Percentiles rank a stretch among this genome's conserved stretches.
phyloP scores from a whole-genome alignment of 1,140 invertebrate species.

The Panagrolaimus sp. region DNA sequence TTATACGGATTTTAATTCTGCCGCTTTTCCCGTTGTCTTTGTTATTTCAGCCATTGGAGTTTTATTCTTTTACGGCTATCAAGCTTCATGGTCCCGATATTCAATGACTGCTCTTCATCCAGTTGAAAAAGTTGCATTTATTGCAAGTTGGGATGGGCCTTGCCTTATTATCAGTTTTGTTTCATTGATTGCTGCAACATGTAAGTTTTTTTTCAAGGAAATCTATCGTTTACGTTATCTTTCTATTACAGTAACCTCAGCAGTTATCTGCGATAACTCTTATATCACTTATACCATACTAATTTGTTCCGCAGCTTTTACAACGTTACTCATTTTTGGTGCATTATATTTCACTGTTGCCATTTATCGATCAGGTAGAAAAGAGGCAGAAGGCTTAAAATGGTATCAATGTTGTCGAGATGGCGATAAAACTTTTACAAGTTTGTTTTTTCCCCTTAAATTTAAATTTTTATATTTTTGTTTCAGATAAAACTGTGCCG shows the following conservation, averaged over 20 bases:
- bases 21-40: conserved; percentile 28
- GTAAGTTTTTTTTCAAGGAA: conserved; percentile 20
- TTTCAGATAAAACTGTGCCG: conserved; percentile 31
- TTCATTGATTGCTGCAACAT: conserved; percentile 16
- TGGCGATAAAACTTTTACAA: conserved; percentile 38
- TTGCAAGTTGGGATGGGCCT: conserved; percentile 35
- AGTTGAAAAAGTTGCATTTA: conserved; percentile 36
- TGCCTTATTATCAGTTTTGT: conserved; percentile 23
- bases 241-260: conserved; percentile 25
- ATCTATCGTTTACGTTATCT: background rate
- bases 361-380: conserved; percentile 27
- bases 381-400: conserved; percentile 42
- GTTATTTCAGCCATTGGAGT: conserved; percentile 16
- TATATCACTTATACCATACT: conserved; percentile 25
- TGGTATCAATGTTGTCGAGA: conserved; percentile 39
- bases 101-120: conserved; percentile 37
- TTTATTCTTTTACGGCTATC: conserved; percentile 21
- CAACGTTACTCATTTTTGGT: conserved; percentile 28
- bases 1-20: conserved; percentile 24
- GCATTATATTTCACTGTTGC: conserved; percentile 36
- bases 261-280: conserved; percentile 2
- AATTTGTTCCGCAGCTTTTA: conserved; percentile 25
- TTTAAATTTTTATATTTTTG: background rate
- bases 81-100: conserved; percentile 29
- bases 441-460: conserved; percentile 11